Conservation (phyloP, 2,888 invertebrate species). For the Lasioglossum marginatum region DNA sequence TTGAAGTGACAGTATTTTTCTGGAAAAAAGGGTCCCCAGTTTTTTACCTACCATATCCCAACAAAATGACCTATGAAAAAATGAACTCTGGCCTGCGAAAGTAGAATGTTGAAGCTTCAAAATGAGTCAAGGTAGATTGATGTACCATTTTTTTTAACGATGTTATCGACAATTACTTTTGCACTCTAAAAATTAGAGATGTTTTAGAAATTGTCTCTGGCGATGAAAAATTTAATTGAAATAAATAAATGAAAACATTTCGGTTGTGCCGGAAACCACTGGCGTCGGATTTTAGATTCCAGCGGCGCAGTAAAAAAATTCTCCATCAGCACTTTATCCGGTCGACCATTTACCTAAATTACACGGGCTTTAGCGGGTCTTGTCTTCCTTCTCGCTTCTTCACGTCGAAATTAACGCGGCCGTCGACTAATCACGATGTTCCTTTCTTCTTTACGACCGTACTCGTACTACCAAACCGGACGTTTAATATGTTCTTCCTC, state of each 20-base stretch:
- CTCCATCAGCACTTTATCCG: conserved; percentile 46
- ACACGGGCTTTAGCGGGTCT: conserved; percentile 33
- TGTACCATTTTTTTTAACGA: too few relatives aligned
- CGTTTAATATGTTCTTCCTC: not conserved
- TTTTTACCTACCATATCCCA: too few relatives aligned
- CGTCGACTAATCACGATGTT: conserved; percentile 14
- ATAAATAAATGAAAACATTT: conserved; percentile 32
- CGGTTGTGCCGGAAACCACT: not conserved
- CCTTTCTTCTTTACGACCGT: not conserved
- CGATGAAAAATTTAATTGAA: too few relatives aligned
- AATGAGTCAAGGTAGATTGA: too few relatives aligned
- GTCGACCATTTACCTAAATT: conserved; percentile 47
- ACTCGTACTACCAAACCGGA: not conserved
- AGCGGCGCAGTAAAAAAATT: conserved; percentile 24
- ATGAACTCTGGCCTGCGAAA: too few relatives aligned
- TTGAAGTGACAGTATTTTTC: too few relatives aligned
- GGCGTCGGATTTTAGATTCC: not conserved
- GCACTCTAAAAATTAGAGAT: not conserved
- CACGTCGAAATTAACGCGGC: conserved; percentile 27
- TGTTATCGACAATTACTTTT: too few relatives aligned
- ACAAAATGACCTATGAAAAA: too few relatives aligned
- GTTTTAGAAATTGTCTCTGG: not conserved
- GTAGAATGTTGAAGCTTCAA: too few relatives aligned
- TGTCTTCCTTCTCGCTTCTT: conserved; percentile 10
- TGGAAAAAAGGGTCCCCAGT: too few relatives aligned